A percentile compares a stretch with the other conserved stretches of the same genome.
phyloP scores from a whole-genome alignment of 35 echinoderm and acorn worm genomes.

The Hemicentrotus pulcherrimus region DNA sequence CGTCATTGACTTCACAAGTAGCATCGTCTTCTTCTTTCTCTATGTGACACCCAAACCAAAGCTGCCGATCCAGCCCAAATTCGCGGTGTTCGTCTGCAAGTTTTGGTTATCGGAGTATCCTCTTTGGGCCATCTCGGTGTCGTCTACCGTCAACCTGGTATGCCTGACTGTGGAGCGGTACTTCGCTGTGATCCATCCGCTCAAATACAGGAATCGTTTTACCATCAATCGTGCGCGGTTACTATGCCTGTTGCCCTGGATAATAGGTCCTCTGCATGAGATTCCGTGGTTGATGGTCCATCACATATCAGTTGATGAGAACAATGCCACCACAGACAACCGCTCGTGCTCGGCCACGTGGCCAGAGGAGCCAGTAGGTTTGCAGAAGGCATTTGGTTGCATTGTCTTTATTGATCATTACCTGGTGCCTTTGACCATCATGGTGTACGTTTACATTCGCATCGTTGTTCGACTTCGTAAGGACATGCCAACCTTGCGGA shows the following conservation, averaged over 20 bases:
- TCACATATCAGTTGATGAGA: neutral
- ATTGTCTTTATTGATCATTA: conserved; percentile 85
- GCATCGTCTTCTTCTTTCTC: conserved; percentile 66
- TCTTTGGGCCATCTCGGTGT: conserved; percentile 77
- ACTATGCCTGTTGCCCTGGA: conserved; percentile 71
- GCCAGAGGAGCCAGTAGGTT: conserved; percentile 47
- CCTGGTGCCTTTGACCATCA: conserved; percentile 74
- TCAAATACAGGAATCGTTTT: conserved; percentile 75
- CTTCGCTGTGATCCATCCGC: conserved; percentile 90
- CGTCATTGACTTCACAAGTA: conserved; percentile 81
- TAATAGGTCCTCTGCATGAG: conserved; percentile 72
- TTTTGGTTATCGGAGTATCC: conserved; percentile 90
- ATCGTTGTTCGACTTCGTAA: conserved; percentile 70
- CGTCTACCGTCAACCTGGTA: conserved; percentile 85
- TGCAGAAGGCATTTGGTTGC: conserved; percentile 62
- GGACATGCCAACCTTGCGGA: conserved; percentile 37
- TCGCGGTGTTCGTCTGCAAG: conserved; percentile 67
- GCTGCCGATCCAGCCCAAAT: neutral
- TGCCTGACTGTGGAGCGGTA: conserved; percentile 81
- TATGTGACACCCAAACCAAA: conserved; percentile 53
- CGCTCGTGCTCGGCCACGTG: conserved; percentile 45
- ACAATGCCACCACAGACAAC: neutral
- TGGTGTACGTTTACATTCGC: conserved; percentile 85
- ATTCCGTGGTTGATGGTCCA: conserved; percentile 77
- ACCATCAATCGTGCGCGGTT: conserved; percentile 58